A percentile compares a stretch with the other conserved stretches of the same genome.
Evolutionary conservation across 1,140 invertebrate species (phyloP).

Genomic region (Drosophila setifemur): DNA sequence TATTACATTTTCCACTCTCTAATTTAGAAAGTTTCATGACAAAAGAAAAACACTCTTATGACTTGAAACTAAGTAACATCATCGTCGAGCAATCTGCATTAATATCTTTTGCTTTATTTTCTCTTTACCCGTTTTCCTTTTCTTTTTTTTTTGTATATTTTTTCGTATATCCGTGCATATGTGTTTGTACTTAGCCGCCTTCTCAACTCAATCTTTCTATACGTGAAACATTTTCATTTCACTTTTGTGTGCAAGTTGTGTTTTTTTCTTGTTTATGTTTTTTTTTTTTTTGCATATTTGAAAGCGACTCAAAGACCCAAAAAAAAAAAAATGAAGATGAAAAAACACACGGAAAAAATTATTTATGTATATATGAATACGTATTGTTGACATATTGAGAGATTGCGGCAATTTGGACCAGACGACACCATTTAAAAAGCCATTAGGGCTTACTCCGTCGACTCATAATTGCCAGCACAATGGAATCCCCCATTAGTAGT

Average conservation of each 20-base stretch:
- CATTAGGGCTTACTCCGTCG: slow-evolving; percentile 29
- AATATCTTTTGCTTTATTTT: slow-evolving; percentile 1
- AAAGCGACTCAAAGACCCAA: slow-evolving; percentile 20
- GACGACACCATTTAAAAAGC: slow-evolving; percentile 48
- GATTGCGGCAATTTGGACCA: slow-evolving; percentile 45
- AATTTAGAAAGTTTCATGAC: not conserved
- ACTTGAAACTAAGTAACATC: not conserved
- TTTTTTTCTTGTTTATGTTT: slow-evolving; percentile 5
- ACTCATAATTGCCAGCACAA: slow-evolving; percentile 10
- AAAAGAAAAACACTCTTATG: no score
- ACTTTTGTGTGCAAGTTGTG: slow-evolving; percentile 10
- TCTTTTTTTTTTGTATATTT: slow-evolving; percentile 9
- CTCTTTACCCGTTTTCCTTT: slow-evolving; percentile 8
- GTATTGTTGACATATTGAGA: slow-evolving; percentile 43
- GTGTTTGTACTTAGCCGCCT: slow-evolving; percentile 42
- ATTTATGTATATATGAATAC: slow-evolving; percentile 11
- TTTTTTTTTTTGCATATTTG: slow-evolving; percentile 18
- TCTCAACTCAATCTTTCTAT: slow-evolving; percentile 58
- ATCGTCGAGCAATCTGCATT: not conserved
- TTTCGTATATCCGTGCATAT: slow-evolving; percentile 3
- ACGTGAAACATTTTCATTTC: slow-evolving; percentile 61
- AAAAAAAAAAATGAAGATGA: not conserved
- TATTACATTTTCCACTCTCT: no score
- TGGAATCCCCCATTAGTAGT: slow-evolving; percentile 31
- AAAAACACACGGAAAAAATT: not conserved